Base-by-base conservation (phyloP, 1,140 invertebrate species). In the Sogatella furcifera region DNA sequence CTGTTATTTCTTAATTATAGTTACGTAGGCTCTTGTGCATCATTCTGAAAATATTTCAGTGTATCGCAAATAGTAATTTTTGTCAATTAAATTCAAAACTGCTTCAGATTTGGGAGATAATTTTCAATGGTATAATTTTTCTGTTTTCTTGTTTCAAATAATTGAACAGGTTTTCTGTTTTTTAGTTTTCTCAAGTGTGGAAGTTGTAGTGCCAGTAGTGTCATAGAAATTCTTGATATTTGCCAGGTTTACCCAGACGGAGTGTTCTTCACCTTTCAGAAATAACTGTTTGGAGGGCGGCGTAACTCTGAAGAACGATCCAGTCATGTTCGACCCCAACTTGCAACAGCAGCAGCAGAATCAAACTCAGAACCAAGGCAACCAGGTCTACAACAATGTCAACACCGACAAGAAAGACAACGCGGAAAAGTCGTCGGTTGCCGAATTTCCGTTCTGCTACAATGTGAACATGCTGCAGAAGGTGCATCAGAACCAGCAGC, bases 401-500 rank as follows among this genome's bases (percentile, higher is more conserved):
- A 28, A 49, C 46, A 15, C 46, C 14, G 60, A 64, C 15, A 66
- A 66, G 34, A 62, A 64, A 44, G 54, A 57, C 17, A 55, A 59
- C 38, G 52, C 59, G 38, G 65, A 65, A 49, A 66, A 64, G 56
- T 65, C 76, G 60, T 67, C 75, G 0, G 69, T 76, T 0, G 62
- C 74, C 0, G 77, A 79, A 34, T 79, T 80, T 59, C 77, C 78
- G 0, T 80, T 78, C 61, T 79, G 76, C 60, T 80, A 80, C 61
- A 79, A 80, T 64, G 76, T 79, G 14, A 79, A 78, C 65, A 79
- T 79, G 77, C 64, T 79, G 19, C 77, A 78, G 60, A 79, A 80
- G 61, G 68, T 68, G 22, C 66, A 66, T 46, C 66, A 68, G 43
- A 61, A 67, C n/a, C 60, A 60, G 28, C 15, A 28, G 13, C 64